Conservation (phyloP, 2,888 invertebrate species). For the Polydesmus complanatus region DNA sequence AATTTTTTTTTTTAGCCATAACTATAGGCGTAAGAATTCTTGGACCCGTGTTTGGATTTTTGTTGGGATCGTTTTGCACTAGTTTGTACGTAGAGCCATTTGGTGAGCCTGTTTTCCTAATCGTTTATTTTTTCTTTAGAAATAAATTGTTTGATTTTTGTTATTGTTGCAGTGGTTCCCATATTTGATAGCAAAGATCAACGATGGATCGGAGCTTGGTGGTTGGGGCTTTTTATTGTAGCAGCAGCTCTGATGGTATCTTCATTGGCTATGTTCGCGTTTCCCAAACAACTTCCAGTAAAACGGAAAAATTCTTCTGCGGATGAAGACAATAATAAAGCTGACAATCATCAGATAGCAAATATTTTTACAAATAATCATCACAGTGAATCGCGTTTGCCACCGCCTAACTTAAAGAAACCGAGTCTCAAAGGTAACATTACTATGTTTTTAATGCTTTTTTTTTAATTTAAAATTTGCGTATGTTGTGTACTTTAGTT, state of each 20-base stretch:
- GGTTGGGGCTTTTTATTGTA: constrained; percentile 73
- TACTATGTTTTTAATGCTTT: too few relatives aligned
- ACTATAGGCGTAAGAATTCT: constrained; percentile 82
- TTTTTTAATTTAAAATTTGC: too few relatives aligned
- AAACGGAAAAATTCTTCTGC: not conserved
- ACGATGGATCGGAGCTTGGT: constrained; percentile 94
- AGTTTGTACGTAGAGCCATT: constrained; percentile 70
- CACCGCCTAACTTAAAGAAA: constrained; percentile 11
- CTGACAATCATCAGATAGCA: not conserved
- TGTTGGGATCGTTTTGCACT: constrained; percentile 76
- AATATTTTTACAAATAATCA: not conserved
- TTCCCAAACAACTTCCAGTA: constrained; percentile 55
- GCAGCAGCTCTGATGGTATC: constrained; percentile 67
- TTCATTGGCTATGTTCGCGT: constrained; percentile 77
- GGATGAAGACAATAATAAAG: not conserved
- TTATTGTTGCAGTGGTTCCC: constrained; percentile 16
- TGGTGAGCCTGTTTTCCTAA: constrained; percentile 23
- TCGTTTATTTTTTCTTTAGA: not conserved
- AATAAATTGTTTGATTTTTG: not conserved
- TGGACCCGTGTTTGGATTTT: constrained; percentile 79
- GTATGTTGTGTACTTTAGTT: too few relatives aligned
- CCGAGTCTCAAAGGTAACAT: constrained; percentile 16
- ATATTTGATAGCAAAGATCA: constrained; percentile 45
- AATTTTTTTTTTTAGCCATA: constrained; percentile 68
- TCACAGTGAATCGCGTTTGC: not conserved